A percentile compares a stretch with the other conserved stretches of the same genome.
phyloP scores from a whole-genome alignment of 2,888 invertebrate genomes.

The Melinopterus prodromus region DNA sequence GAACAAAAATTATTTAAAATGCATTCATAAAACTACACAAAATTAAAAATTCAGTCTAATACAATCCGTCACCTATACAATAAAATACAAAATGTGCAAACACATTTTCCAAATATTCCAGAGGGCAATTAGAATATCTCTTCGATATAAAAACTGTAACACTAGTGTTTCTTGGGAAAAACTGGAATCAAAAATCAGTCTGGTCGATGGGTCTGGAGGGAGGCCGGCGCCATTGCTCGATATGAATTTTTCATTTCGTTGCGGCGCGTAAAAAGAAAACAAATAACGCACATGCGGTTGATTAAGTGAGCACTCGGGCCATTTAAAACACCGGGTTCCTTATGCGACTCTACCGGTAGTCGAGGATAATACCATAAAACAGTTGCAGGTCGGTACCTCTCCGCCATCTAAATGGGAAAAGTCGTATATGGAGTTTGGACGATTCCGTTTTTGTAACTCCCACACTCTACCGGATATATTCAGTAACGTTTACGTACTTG shows the following conservation, averaged over 20 bases:
- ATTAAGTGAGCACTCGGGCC: background rate
- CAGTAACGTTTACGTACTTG: background rate
- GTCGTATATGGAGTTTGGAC: constrained; percentile 13
- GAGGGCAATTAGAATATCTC: too few relatives aligned
- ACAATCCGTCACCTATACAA: too few relatives aligned
- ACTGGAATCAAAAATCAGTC: background rate
- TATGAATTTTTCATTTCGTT: constrained; percentile 22
- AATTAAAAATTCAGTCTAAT: too few relatives aligned
- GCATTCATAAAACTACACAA: too few relatives aligned
- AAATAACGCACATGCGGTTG: constrained; percentile 14
- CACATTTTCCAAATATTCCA: too few relatives aligned
- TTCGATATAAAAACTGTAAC: background rate
- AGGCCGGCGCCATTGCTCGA: constrained; percentile 10
- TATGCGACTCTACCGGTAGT: constrained; percentile 14
- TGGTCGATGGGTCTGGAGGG: background rate
- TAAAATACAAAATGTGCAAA: too few relatives aligned
- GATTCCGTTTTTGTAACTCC: constrained; percentile 20
- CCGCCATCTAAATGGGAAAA: constrained; percentile 1
- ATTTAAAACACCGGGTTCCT: constrained; percentile 20
- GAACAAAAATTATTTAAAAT: too few relatives aligned
- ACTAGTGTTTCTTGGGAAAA: background rate
- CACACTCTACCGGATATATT: constrained; percentile 12
- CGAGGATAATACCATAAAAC: constrained; percentile 23
- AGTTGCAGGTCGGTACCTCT: constrained; percentile 1
- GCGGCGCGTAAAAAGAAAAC: constrained; percentile 19